Evolutionary conservation across 1,140 invertebrate species (phyloP).

Genomic region (Berghia stephanieae): DNA sequence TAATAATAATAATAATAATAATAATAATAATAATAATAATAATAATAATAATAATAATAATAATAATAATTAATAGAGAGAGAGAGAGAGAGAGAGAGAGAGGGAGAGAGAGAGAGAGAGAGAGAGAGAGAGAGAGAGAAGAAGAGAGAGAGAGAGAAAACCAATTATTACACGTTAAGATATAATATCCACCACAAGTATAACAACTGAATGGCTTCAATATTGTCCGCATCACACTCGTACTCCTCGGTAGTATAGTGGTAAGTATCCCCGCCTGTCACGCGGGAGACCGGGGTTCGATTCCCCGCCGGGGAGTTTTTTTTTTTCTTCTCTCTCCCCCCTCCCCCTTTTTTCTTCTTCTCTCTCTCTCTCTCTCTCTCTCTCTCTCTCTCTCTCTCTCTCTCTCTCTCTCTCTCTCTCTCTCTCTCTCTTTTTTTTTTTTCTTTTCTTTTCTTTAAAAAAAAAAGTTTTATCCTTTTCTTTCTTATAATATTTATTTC

Average conservation of each 20-base stretch:
- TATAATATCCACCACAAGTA: neutral
- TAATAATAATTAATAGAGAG: too few species aligned
- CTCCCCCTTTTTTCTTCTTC: conserved; percentile 16
- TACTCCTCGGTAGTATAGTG: neutral
- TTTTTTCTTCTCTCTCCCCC: neutral
- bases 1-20: too few species aligned
- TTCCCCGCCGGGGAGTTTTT: neutral
- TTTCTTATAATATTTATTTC: neutral
- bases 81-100: neutral
- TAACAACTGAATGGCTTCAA: neutral
- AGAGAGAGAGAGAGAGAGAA: neutral
- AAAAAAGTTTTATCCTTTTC: neutral
- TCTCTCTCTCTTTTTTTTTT: conserved; percentile 14
- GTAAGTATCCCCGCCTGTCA: neutral
- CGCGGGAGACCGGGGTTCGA: neutral
- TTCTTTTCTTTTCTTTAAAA: neutral
- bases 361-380: conserved; percentile 27
- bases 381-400: conserved; percentile 14
- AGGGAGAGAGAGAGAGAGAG: neutral
- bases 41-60: too few species aligned
- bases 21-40: too few species aligned
- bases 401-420: neutral
- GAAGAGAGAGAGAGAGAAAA: conserved; percentile 13
- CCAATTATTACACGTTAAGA: neutral
- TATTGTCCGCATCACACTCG: neutral